Conservation (phyloP, 2,113 vertebrate species). For the Columba janthina region DNA sequence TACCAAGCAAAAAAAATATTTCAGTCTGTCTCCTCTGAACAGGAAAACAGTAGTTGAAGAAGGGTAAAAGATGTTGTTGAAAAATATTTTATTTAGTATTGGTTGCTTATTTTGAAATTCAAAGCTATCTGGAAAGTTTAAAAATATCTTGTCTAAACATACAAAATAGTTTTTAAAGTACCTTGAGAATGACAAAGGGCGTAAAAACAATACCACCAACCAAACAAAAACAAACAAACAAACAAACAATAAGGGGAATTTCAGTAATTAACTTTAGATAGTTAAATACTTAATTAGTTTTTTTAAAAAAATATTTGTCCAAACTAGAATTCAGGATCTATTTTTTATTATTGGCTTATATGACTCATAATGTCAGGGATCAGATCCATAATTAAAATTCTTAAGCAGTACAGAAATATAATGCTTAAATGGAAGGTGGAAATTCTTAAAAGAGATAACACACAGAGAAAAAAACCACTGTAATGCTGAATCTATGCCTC, state of each 20-base stretch:
- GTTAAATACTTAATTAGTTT: background rate
- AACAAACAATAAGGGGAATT: background rate
- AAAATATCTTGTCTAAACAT: background rate
- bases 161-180: background rate
- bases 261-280: background rate
- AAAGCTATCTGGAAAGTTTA: background rate
- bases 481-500: background rate
- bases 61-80: background rate
- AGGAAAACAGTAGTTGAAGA: background rate
- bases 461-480: background rate
- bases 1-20: background rate
- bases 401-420: background rate
- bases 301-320: background rate
- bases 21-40: background rate
- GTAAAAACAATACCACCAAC: background rate
- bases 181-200: background rate
- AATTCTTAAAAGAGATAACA: background rate
- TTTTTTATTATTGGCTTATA: background rate
- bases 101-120: background rate
- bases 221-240: background rate
- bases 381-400: background rate
- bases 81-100: background rate
- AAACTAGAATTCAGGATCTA: background rate
- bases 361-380: background rate
- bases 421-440: background rate